Percentiles rank a stretch among this genome's conserved stretches.
Conservation (phyloP, 2,113 vertebrate species). For the Varanus komodoensis region DNA sequence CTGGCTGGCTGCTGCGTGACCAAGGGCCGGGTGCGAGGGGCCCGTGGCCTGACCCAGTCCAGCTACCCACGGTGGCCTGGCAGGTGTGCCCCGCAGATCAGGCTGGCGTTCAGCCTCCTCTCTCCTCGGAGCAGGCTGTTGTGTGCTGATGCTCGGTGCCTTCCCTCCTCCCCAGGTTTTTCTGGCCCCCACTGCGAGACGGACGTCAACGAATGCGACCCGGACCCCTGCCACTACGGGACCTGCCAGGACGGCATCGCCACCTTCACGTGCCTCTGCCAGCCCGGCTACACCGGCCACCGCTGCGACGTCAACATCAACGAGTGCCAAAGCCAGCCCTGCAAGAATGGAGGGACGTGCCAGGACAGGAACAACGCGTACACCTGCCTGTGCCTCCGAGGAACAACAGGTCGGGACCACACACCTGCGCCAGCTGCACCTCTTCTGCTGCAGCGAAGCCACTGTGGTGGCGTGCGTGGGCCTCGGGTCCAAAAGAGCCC, state of each 20-base stretch:
- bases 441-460: accelerated
- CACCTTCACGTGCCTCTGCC: constrained; percentile 89
- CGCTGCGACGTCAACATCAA: constrained; percentile 94
- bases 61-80: neutral
- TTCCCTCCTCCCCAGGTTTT: constrained; percentile 80
- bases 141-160: neutral
- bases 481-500: neutral
- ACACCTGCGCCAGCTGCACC: accelerated
- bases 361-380: constrained; percentile 89
- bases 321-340: constrained; percentile 94
- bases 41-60: too few species aligned
- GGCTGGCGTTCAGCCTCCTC: too few species aligned
- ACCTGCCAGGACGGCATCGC: constrained; percentile 89
- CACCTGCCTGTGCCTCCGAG: constrained; percentile 89
- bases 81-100: neutral
- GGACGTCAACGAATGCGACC: constrained; percentile 89
- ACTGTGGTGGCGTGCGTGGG: neutral
- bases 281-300: constrained; percentile 88
- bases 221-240: constrained; percentile 92
- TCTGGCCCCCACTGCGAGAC: constrained; percentile 87
- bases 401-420: constrained; percentile 84
- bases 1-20: too few species aligned
- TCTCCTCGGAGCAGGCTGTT: too few species aligned
- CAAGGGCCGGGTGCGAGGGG: too few species aligned
- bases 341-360: constrained; percentile 91